phyloP scores from a whole-genome alignment of 2,888 invertebrate genomes.

The Nebria brevicollis region DNA sequence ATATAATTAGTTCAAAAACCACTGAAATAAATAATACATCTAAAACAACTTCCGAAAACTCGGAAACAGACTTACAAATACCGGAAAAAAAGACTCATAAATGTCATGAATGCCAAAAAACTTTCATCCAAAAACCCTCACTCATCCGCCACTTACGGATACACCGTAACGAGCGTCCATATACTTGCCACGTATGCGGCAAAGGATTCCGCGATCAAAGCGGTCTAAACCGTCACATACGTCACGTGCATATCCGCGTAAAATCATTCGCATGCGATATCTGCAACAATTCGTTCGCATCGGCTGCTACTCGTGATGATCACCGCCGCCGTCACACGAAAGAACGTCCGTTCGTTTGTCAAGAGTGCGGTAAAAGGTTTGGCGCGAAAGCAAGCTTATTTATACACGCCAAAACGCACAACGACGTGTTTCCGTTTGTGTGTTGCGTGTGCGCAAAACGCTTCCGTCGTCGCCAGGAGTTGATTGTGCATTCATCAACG shows the following conservation, averaged over 20 bases:
- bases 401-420: conserved; percentile 64
- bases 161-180: conserved; percentile 59
- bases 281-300: conserved; percentile 58
- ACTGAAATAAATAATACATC: no score
- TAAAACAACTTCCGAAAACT: no score
- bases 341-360: conserved; percentile 65
- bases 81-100: conserved; percentile 56
- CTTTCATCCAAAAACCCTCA: conserved; percentile 65
- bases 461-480: conserved; percentile 66
- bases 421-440: conserved; percentile 61
- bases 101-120: conserved; percentile 65
- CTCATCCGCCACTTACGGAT: conserved; percentile 63
- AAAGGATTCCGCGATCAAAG: conserved; percentile 63
- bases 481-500: conserved; percentile 66
- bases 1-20: no score
- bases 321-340: conserved; percentile 66
- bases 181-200: conserved; percentile 64
- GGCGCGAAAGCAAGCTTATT: conserved; percentile 66
- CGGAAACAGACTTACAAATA: not conserved
- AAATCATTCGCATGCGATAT: conserved; percentile 59
- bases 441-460: conserved; percentile 65
- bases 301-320: conserved; percentile 64
- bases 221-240: conserved; percentile 59
- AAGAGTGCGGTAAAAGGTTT: conserved; percentile 66
- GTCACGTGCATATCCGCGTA: conserved; percentile 59